Evolutionary conservation across 1,140 invertebrate genomes (phyloP).

Genomic region (Matsumurasca onukii): DNA sequence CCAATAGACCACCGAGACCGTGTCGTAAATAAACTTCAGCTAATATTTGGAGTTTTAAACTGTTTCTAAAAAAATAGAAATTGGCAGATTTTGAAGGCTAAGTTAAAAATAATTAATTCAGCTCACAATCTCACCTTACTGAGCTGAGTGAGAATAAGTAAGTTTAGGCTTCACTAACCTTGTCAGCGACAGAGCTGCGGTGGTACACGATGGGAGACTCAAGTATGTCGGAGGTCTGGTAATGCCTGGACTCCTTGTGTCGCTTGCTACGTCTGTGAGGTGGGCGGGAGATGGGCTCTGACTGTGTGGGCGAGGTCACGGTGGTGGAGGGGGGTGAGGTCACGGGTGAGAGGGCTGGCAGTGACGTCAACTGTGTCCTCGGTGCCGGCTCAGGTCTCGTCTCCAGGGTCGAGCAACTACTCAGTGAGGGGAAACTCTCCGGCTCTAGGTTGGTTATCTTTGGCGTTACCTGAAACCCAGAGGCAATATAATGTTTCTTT

Average conservation of each 20-base stretch:
- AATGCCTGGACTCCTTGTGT: constrained; percentile 57
- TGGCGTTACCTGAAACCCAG: constrained; percentile 22
- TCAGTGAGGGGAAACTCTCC: constrained; percentile 37
- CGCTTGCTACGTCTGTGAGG: constrained; percentile 45
- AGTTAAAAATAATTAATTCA: too few species aligned
- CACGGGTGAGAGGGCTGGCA: not conserved
- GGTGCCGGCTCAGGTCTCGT: constrained; percentile 11
- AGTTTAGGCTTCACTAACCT: too few species aligned
- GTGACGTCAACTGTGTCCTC: constrained; percentile 25
- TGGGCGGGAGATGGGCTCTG: constrained; percentile 42
- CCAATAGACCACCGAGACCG: too few species aligned
- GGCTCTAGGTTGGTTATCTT: constrained; percentile 31
- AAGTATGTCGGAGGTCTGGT: constrained; percentile 80
- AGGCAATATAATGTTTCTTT: too few species aligned
- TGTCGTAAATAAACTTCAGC: too few species aligned
- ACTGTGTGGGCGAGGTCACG: constrained; percentile 39
- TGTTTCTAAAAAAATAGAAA: too few species aligned
- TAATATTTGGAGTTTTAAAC: too few species aligned
- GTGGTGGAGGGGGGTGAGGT: constrained; percentile 40
- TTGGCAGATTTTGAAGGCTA: too few species aligned
- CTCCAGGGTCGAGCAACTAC: constrained; percentile 33
- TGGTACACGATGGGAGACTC: constrained; percentile 82
- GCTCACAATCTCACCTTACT: too few species aligned
- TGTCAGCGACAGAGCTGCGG: constrained; percentile 82
- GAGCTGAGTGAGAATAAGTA: too few species aligned